Base-by-base conservation (phyloP, 2,888 invertebrate species). In the Chesias legatella region DNA sequence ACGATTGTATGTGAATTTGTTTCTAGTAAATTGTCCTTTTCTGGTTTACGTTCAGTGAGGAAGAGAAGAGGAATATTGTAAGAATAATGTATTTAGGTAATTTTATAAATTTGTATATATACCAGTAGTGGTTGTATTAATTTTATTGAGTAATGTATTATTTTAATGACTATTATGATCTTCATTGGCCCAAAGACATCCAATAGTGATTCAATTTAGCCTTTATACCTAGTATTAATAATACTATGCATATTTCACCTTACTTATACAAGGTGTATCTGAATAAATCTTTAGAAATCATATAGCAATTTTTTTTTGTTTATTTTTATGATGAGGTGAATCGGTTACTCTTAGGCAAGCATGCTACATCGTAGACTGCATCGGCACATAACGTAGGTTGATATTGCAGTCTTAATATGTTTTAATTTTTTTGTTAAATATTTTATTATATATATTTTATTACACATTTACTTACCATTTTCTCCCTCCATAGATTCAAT, bases 101-200 rank as follows among this genome's bases (percentile, higher is more conserved):
- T 79, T 76, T 77, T 79, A 77, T 77, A 79, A 73, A 79, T 73
- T 76, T 83, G 81, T 83, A 81, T 66, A 82, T 80, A 80, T 40
- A 51, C 36, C 39, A 40, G 40, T 45, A 41, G 47, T 42, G 38
- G 44, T 44, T 47, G 42, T 49, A 44, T 45, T 40, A 49, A 34
- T 52, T 52, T 47, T 68, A 71, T 65, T 45, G 53, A 48, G 29
- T 42, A 45, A 50, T 43, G 46, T 43, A 54, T 48, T 51, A 48
- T 51, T 52, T 60, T 45, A 17, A 53, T 45, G 41, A 21, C 45
- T 43, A 49, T 37, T 58, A 54, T 54, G 45, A 53, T 52, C 52
- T 60, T 60, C 34, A 53, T 53, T 59, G 56, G 53, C 47, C 46
- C 50, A 58, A 45, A 45, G 48, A 42, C 32, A 43, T 42, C 24